Evolutionary conservation across 1,140 invertebrate species (phyloP).

Genomic region (Palaemon carinicauda): DNA sequence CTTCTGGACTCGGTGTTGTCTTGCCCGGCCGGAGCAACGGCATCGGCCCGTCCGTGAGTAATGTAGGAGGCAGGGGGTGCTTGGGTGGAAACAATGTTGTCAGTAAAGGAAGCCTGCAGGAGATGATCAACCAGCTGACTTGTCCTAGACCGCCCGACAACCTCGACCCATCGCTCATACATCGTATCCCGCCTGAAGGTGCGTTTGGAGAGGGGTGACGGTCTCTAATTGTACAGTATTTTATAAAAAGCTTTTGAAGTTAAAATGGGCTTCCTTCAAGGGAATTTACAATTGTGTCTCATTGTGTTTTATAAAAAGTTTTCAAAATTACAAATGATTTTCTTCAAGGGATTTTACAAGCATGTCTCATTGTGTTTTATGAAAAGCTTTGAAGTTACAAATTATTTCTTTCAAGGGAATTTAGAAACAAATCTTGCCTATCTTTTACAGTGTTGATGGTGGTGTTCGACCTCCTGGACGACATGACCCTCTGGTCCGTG

Average conservation of each 20-base stretch:
- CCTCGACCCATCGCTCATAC: slow-evolving; percentile 59
- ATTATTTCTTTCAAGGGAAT: too few species aligned
- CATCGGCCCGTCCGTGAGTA: background rate
- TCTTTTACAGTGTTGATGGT: slow-evolving; percentile 78
- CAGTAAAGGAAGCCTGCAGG: slow-evolving; percentile 19
- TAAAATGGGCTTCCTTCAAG: too few species aligned
- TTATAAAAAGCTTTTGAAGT: too few species aligned
- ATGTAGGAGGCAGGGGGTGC: background rate
- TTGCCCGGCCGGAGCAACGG: background rate
- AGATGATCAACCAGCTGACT: slow-evolving; percentile 26
- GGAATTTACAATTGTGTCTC: too few species aligned
- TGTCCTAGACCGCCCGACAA: slow-evolving; percentile 29
- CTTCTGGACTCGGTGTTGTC: too few species aligned
- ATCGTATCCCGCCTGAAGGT: slow-evolving; percentile 62
- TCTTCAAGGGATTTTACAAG: too few species aligned
- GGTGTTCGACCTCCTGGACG: slow-evolving; percentile 89
- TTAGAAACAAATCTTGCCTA: slow-evolving; percentile 52
- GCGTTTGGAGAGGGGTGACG: background rate
- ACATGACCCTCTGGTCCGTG: slow-evolving; percentile 87
- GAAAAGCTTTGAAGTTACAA: too few species aligned
- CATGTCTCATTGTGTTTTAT: too few species aligned
- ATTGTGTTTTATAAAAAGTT: background rate
- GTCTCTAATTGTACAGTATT: background rate
- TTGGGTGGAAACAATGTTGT: background rate
- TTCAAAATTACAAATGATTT: too few species aligned